phyloP scores from a whole-genome alignment of 2,113 vertebrate genomes.

The Tapirus terrestris region DNA sequence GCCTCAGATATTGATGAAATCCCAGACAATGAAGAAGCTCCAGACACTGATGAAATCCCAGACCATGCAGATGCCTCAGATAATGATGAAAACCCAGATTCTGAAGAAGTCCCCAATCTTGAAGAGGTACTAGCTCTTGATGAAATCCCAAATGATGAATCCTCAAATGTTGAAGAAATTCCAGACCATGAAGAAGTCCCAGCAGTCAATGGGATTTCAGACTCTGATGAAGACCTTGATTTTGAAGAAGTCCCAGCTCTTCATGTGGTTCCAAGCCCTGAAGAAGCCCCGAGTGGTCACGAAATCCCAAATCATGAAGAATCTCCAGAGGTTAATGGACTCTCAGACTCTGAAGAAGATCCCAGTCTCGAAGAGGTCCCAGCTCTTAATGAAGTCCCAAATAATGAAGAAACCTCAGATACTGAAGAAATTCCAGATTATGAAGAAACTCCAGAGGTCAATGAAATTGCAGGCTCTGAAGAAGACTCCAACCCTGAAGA shows the following conservation, averaged over 20 bases:
- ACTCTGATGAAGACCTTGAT: slow-evolving; percentile 37
- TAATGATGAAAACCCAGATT: slow-evolving; percentile 35
- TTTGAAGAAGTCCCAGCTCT: slow-evolving; percentile 52
- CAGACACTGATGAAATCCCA: background rate
- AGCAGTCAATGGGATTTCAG: slow-evolving; percentile 40
- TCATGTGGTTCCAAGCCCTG: slow-evolving; percentile 5
- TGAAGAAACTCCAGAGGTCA: slow-evolving; percentile 26
- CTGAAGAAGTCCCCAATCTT: background rate
- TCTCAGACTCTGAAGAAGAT: slow-evolving; percentile 48
- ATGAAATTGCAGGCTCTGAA: background rate
- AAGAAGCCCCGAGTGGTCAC: slow-evolving; percentile 19
- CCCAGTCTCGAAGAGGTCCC: background rate
- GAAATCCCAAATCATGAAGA: slow-evolving; percentile 37
- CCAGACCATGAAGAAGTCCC: background rate
- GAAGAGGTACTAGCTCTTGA: background rate
- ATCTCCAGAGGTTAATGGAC: background rate
- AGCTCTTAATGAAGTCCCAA: slow-evolving; percentile 23
- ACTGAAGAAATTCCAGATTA: slow-evolving; percentile 41
- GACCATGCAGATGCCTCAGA: slow-evolving; percentile 39
- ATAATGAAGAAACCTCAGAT: slow-evolving; percentile 49
- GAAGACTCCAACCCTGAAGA: slow-evolving; percentile 12
- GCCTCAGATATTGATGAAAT: background rate
- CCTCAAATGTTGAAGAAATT: slow-evolving; percentile 41
- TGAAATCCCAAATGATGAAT: slow-evolving; percentile 49
- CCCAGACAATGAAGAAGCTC: slow-evolving; percentile 37